Evolutionary conservation across 2,797 vertebrate genomes (phyloP).

Genomic region (Chromobotia macracanthus): DNA sequence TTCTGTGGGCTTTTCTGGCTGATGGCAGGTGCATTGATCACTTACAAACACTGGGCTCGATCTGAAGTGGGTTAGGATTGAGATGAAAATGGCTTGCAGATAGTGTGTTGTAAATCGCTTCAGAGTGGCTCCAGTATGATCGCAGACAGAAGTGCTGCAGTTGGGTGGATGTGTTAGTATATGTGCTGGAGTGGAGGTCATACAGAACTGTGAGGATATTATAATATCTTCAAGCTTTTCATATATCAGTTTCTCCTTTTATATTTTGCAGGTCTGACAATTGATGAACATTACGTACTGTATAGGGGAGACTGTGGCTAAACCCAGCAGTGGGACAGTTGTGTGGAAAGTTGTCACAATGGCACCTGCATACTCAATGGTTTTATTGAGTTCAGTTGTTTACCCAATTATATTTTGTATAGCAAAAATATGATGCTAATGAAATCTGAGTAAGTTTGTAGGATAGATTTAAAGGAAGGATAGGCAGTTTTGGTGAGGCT

Average conservation of each 20-base stretch:
- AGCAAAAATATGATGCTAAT: no score
- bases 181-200: constrained; percentile 8
- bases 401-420: no score
- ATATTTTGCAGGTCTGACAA: not conserved
- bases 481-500: no score
- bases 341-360: no score
- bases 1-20: not conserved
- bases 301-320: no score
- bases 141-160: not conserved
- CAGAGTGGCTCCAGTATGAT: constrained; percentile 27
- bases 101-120: constrained; percentile 32
- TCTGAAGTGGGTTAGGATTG: constrained; percentile 38
- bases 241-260: not conserved
- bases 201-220: not conserved
- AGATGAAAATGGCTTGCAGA: constrained; percentile 49
- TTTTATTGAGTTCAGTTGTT: no score
- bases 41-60: constrained; percentile 7
- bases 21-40: constrained; percentile 27
- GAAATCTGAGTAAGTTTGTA: no score
- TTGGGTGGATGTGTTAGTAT: constrained; percentile 20
- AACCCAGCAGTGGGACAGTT: no score
- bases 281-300: not conserved
- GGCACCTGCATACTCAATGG: no score
- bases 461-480: no score
- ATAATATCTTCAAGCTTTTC: not conserved